Base-by-base conservation (phyloP, 2,888 invertebrate genomes). In the Chrysolina oricalcia region DNA sequence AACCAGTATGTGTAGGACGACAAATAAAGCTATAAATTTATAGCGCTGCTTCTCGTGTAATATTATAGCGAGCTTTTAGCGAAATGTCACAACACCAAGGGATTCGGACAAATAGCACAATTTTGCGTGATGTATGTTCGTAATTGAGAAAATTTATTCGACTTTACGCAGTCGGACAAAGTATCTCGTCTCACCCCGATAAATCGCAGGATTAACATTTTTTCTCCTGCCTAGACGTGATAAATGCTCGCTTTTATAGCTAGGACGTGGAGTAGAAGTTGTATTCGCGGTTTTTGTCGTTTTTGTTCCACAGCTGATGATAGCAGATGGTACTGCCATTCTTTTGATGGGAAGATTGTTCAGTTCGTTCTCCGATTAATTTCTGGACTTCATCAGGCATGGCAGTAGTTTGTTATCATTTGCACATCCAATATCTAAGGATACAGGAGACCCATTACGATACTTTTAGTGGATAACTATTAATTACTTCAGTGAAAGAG, bases 81-180 rank as follows among this genome's bases (percentile, higher is more conserved):
- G 56, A 74, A 78, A 70, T 77, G 81, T 80, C 80, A 80, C 76
- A 79, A 79, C 79, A 78, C 46, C 69, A 64, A 72, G 74, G 70
- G 78, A 79, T 73, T 78, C 70, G 75, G 78, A 81, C 81, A 80
- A 81, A 81, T 81, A 74, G 78, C 79, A 69, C 78, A 77, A 78
- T 78, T 79, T 76, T 69, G 71, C 48, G 53, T 80, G 80, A 81
- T 80, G 78, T 72, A 81, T 78, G 71, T 43, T 64, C 53, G 77
- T 77, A 78, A 81, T 81, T 76, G 74, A 43, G 64, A 21, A 70
- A 73, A 80, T 79, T 78, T 78, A 80, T 80, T 72, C 50, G 67
- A 59, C 35, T 59, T 68, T 63, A 63, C 69, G 53, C 77, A 69
- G 62, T 64, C 59, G 27, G 59, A 59, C 59, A 59, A 13, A 59